Conservation (phyloP, 2,113 vertebrate genomes). For the Hemiprocne comata region DNA sequence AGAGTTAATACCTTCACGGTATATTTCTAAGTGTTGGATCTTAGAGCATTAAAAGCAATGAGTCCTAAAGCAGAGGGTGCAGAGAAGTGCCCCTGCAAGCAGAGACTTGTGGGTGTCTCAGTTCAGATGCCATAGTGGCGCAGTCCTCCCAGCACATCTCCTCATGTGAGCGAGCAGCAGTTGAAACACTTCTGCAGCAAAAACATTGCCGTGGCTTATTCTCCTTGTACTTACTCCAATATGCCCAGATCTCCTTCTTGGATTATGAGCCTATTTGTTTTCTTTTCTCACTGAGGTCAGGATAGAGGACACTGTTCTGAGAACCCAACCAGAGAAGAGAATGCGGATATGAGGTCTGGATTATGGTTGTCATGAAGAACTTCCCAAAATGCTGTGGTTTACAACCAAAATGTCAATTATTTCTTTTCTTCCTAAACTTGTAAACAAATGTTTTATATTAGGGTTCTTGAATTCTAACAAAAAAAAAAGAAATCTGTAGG, state of each 20-base stretch:
- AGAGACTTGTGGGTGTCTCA: background rate
- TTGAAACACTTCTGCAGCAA: background rate
- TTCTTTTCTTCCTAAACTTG: background rate
- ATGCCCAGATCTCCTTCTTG: background rate
- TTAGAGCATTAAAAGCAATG: background rate
- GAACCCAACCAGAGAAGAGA: background rate
- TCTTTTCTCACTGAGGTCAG: background rate
- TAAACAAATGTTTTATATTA: background rate
- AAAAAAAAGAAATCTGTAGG: background rate
- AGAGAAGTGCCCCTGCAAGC: background rate
- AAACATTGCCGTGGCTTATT: background rate
- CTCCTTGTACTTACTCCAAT: background rate
- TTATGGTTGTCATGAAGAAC: background rate
- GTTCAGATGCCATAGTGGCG: background rate
- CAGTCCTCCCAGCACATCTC: background rate
- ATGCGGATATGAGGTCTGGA: background rate
- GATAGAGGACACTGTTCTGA: background rate
- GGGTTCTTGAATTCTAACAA: background rate
- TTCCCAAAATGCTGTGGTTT: background rate
- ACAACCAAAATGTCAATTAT: background rate
- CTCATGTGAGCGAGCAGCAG: background rate
- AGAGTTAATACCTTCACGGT: background rate
- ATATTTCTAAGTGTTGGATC: background rate
- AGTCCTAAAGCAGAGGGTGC: background rate
- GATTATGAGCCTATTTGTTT: background rate